A percentile compares a stretch with the other conserved stretches of the same genome.
phyloP scores from a whole-genome alignment of 2,797 vertebrate species.

The Arrhamphus sclerolepis region DNA sequence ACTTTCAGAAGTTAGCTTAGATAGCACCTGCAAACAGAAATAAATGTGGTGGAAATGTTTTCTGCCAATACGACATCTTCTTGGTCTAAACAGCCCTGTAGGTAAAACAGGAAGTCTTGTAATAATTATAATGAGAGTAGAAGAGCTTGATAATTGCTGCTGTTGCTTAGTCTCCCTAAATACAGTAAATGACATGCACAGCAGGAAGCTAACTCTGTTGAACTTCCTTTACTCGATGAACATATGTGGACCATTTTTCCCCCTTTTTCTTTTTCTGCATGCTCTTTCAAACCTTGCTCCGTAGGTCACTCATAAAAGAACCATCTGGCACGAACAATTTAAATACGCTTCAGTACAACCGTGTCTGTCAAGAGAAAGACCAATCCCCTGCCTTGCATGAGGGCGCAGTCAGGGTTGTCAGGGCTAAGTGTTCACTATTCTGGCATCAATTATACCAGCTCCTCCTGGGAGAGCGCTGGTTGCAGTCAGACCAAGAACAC shows the following conservation, averaged over 20 bases:
- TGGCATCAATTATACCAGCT: neutral
- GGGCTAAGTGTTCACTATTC: neutral
- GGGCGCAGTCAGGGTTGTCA: neutral
- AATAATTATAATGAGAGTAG: too few species aligned
- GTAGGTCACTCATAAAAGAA: neutral
- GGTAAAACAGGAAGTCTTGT: too few species aligned
- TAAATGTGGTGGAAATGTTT: too few species aligned
- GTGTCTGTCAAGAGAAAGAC: too few species aligned
- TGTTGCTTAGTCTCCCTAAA: too few species aligned
- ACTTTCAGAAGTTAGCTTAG: too few species aligned
- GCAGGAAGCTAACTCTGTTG: neutral
- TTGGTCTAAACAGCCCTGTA: too few species aligned
- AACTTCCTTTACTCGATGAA: neutral
- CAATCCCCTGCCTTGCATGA: neutral
- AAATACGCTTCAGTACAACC: neutral
- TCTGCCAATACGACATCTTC: too few species aligned
- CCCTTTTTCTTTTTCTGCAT: neutral
- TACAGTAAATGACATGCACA: too few species aligned
- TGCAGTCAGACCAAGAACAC: neutral
- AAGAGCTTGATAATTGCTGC: too few species aligned
- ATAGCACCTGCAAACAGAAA: too few species aligned
- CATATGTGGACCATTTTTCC: too few species aligned
- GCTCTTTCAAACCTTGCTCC: neutral
- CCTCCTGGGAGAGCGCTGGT: neutral
- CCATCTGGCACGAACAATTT: neutral